Evolutionary conservation across 2,797 vertebrate genomes (phyloP).

Genomic region (Mormyrops boulengeri): DNA sequence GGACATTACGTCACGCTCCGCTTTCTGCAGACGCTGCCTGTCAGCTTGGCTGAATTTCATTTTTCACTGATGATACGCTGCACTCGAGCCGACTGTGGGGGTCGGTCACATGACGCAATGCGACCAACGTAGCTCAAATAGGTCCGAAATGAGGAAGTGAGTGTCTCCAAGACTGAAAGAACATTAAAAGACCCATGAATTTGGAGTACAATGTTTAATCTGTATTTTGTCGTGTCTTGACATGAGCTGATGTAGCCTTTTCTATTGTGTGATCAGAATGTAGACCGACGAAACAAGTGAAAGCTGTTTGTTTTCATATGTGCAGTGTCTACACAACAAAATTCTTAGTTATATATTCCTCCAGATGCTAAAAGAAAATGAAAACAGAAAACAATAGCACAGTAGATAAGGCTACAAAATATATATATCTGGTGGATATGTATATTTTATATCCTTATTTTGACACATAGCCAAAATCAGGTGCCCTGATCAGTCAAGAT

Average conservation of each 20-base stretch:
- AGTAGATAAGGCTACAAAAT: background rate
- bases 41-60: conserved; percentile 6
- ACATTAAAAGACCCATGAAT: background rate
- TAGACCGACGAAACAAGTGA: background rate
- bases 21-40: background rate
- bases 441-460: background rate
- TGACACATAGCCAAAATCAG: background rate
- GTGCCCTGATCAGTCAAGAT: background rate
- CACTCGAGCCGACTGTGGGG: background rate
- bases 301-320: background rate
- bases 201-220: background rate
- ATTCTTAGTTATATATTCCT: background rate
- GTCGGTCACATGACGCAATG: background rate
- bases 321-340: background rate
- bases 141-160: background rate
- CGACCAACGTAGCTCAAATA: background rate
- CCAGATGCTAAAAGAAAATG: background rate
- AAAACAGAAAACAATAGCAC: background rate
- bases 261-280: background rate
- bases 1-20: background rate
- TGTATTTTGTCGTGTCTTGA: background rate
- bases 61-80: background rate
- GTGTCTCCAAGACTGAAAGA: background rate
- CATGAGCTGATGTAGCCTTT: background rate
- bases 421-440: background rate